Base-by-base conservation (phyloP, 1,140 invertebrate species). In the Drosophila nigrodunni region DNA sequence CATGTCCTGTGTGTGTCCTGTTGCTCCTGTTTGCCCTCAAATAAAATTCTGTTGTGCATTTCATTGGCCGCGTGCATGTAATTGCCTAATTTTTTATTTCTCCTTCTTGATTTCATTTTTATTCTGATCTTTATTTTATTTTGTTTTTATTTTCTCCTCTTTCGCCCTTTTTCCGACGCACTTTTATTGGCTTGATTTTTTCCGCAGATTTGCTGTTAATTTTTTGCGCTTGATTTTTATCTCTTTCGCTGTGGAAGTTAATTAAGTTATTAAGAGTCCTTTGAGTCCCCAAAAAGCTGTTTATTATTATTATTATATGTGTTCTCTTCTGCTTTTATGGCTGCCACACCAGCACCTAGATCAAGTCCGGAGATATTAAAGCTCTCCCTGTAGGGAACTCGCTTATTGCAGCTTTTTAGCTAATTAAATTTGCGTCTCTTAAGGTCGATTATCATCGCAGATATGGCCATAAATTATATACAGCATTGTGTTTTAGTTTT, bases 21-120 rank as follows among this genome's bases (percentile, higher is more conserved):
- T 39, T 30, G 25, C 4, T 59, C 52, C 44, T 55, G 44, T 50
- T 61, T 47, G 50, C 39, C 65, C 77, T 52, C 77, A 82, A 87
- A 87, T 82, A 79, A 80, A 87, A 87, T 72, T 66, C 50, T 82
- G 66, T 77, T 87, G 72, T 87, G 82, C 82, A 87, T 72, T 83
- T 85, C 74, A 81, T 69, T 61, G 47, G 55, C 69, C 72, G 73
- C 81, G 77, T 87, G 79, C 83, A 87, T 78, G 79, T 88, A 87
- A 87, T 87, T 87, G 83, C 83, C 80, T 80, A 82, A 88, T 88
- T 81, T 79, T 86, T 81, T 87, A 81, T 81, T 64, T 78, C n/a
- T 52, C 35, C 25, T 39, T 30, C 55, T n/a, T 43, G 35, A 58
- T 76, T 78, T 68, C 30, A 46, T 74, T 61, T 60, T 54, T 68